Evolutionary conservation across 53 echinoderm and acorn worm genomes (phyloP).

Genomic region (Echinometra lucunter): DNA sequence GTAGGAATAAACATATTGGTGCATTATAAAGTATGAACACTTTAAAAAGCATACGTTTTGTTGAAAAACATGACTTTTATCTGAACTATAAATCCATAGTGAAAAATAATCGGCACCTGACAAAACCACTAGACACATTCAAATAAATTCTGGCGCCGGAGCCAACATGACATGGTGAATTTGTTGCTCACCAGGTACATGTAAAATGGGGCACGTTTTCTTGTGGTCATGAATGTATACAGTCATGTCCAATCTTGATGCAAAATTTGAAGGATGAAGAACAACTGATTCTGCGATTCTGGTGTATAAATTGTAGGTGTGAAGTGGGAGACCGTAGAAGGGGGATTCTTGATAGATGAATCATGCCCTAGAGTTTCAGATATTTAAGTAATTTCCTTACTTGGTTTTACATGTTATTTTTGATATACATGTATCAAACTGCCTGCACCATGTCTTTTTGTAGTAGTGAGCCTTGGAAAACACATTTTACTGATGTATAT

Average conservation of each 20-base stretch:
- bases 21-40: too few relatives aligned
- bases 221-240: not conserved
- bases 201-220: not conserved
- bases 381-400: not conserved
- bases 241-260: not conserved
- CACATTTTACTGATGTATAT: not conserved
- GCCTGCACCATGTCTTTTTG: not conserved
- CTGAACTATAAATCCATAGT: not conserved
- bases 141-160: not conserved
- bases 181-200: not conserved
- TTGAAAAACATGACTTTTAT: not conserved
- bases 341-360: not conserved
- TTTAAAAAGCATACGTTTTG: too few relatives aligned
- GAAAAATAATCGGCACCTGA: not conserved
- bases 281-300: too few relatives aligned
- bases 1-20: too few relatives aligned
- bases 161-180: not conserved
- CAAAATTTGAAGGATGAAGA: not conserved
- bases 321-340: not conserved
- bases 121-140: constrained; percentile 18
- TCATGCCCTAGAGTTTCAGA: not conserved
- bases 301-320: not conserved
- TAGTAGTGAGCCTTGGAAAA: too few relatives aligned
- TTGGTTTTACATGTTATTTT: not conserved
- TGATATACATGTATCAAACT: not conserved